Base-by-base conservation (phyloP, 2,888 invertebrate species). In the Allolobophora icterica region DNA sequence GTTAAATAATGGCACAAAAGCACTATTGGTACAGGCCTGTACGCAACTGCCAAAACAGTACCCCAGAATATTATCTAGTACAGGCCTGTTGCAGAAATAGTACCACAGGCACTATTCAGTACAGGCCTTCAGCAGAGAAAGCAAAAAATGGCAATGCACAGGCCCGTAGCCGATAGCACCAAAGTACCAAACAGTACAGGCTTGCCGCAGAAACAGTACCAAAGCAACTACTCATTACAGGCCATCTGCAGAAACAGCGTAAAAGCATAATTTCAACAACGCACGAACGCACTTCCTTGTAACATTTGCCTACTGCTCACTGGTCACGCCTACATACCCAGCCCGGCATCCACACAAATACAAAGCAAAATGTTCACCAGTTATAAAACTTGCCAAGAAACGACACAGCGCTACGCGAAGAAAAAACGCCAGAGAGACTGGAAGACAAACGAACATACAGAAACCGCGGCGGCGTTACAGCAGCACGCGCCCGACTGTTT, bases 371-470 rank as follows among this genome's bases (percentile, higher is more conserved):
- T 24, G 52, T 52, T 52, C 5, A 30, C 71, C 71, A n/a, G 17
- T 71, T n/a, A n/a, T 71, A 71, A 71, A 71, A 71, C n/a, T 11
- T 71, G 71, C 71, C 71, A 71, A 71, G 71, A 71, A 71, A 71
- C n/a, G n/a, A 71, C 71, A 71, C n/a, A n/a, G 71, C n/a, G 71
- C 71, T 71, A 71, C n/a, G n/a, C 30, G 71, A 71, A 71, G 71
- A 71, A 71, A 71, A 71, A 71, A 71, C 71, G 71, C 71, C 71
- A 71, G 71, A 6, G 71, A 71, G 8, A 71, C 71, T 71, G 71
- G 71, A 71, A 71, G 71, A 71, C 71, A n/a, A 71, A 71, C 71
- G 71, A 71, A 71, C 71, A n/a, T 71, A 71, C 71, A 71, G 71
- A 71, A 71, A 71, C 71, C 8, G 71, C 71, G 71, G 71, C 71